phyloP scores from a whole-genome alignment of 2,113 vertebrate genomes.

The Ptyas mucosa region DNA sequence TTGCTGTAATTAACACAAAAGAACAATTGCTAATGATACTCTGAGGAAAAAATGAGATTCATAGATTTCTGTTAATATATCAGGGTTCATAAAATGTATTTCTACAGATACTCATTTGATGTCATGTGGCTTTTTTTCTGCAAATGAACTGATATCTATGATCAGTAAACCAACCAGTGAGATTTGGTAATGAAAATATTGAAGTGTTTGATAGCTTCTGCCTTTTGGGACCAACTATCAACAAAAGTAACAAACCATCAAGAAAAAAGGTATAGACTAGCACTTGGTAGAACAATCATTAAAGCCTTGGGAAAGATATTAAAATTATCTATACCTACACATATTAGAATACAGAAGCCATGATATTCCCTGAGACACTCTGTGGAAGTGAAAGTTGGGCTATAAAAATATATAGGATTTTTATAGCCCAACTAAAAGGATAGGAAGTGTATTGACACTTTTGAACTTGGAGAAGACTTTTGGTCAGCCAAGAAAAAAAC shows the following conservation, averaged over 20 bases:
- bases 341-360: neutral
- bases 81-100: neutral
- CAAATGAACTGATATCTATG: neutral
- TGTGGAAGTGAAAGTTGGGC: neutral
- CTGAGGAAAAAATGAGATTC: neutral
- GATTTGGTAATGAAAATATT: neutral
- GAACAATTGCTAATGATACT: neutral
- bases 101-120: neutral
- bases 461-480: neutral
- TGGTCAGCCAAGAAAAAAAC: neutral
- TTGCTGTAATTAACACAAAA: neutral
- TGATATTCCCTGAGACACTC: neutral
- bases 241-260: neutral
- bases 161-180: neutral
- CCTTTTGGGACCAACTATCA: neutral
- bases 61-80: neutral
- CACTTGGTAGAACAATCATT: neutral
- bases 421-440: too few species aligned
- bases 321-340: neutral
- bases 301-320: neutral
- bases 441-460: neutral
- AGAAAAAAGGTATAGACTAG: neutral
- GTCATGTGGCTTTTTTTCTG: neutral
- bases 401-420: too few species aligned
- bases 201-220: neutral